Base-by-base conservation (phyloP, 2,888 invertebrate species). In the Brachynemurus nebulosus region DNA sequence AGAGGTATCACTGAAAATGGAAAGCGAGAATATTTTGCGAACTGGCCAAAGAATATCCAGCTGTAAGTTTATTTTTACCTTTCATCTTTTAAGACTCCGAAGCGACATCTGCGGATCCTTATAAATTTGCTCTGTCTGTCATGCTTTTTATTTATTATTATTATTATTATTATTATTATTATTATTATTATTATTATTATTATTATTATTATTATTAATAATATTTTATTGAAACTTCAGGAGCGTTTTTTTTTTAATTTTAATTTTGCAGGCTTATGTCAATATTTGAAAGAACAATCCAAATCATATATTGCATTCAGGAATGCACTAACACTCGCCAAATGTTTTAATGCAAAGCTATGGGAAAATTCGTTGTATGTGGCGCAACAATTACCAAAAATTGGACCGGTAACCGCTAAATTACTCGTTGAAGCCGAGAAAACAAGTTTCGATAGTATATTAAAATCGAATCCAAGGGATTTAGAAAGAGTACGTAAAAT, bases 301-400 rank as follows among this genome's bases (percentile, higher is more conserved):
- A 52, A 57, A 18, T 57, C 65, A 53, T 79, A 65, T 60, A 61
- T 63, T 43, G 70, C 74, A 1, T 62, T 80, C 11, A 56, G 78
- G 4, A 76, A 73, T 60, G 63, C 80, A 0, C 60, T 76, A 17
- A 63, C 74, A 20, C 64, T 86, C 44, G 65, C 72, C 5, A 84
- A 86, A 64, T 80, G 83, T 55, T 67, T 84, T 48, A 55, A 64
- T 20, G 71, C 78, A 0, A 72, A 71, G 52, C 62, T 86, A 35
- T 88, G 88, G 86, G 83, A 85, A 56, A 76, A 84, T 58, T 82
- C 84, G 0, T 63, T 63, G 2, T 78, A 70, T 58, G 72, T 86
- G 17, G 68, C 76, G 47, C 74, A 75, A 53, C 86, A 86, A 57
- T 61, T 88, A 39, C 74, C 72, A 45, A 79, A 80, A 37, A 82